Conservation (phyloP, 2,888 invertebrate genomes). For the Kuschelorhynchus macadamiae region DNA sequence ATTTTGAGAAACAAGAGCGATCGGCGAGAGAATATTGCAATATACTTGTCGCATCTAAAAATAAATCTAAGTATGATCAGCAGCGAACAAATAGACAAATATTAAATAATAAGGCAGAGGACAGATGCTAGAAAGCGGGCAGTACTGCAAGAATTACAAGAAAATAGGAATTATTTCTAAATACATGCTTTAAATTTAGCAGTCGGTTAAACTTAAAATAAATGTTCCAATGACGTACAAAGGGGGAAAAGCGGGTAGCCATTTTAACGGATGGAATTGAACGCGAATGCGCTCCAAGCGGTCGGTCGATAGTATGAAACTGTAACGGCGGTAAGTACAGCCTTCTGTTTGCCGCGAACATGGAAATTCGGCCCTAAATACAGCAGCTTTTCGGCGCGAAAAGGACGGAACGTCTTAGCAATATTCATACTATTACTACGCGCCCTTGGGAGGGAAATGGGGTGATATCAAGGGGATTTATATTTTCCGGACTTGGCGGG, state of each 20-base stretch:
- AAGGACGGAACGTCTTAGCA: constrained; percentile 31
- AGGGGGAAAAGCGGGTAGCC: constrained; percentile 47
- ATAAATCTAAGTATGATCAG: too few species aligned
- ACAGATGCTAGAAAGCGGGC: too few species aligned
- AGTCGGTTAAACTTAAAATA: constrained; percentile 23
- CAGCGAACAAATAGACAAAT: too few species aligned
- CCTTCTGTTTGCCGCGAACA: constrained; percentile 58
- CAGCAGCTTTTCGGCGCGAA: constrained; percentile 27
- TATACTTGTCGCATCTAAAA: too few species aligned
- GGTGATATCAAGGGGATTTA: constrained; percentile 41
- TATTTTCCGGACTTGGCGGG: constrained; percentile 35
- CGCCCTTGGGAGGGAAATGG: constrained; percentile 4
- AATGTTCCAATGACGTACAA: constrained; percentile 27
- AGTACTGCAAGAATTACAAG: too few species aligned
- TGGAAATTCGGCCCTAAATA: constrained; percentile 52
- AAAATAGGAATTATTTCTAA: constrained; percentile 21
- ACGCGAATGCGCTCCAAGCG: constrained; percentile 46
- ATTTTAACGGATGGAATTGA: constrained; percentile 49
- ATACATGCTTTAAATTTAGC: constrained; percentile 19
- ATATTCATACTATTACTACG: constrained; percentile 37
- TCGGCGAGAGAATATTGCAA: too few species aligned
- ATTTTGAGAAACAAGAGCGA: too few species aligned
- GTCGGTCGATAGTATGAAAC: constrained; percentile 64
- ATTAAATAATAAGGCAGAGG: too few species aligned
- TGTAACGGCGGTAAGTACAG: constrained; percentile 62